Percentiles rank a stretch among this genome's conserved stretches.
Evolutionary conservation across 2,797 vertebrate species (phyloP).

Genomic region (Acrossocheilus wenchowensis): DNA sequence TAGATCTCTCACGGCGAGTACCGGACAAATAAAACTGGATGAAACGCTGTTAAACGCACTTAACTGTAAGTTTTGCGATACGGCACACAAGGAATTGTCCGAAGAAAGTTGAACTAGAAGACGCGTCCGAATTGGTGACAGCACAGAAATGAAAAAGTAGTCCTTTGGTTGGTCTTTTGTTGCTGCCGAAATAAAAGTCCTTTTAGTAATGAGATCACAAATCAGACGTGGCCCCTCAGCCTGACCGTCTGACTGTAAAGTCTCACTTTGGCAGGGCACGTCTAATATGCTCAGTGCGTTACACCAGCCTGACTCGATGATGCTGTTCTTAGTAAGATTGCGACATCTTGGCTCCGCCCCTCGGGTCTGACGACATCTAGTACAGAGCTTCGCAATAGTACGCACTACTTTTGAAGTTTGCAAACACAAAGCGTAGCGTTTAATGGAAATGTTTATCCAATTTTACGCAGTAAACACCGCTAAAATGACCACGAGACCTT

Average conservation of each 20-base stretch:
- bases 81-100: constrained; percentile 29
- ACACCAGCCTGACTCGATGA: constrained; percentile 64
- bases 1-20: background rate
- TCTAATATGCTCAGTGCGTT: constrained; percentile 62
- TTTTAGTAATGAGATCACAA: constrained; percentile 37
- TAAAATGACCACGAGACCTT: background rate
- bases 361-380: constrained; percentile 66
- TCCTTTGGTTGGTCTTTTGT: constrained; percentile 26
- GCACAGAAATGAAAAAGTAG: background rate
- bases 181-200: constrained; percentile 13
- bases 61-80: background rate
- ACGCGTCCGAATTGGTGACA: constrained; percentile 27
- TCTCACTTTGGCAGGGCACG: constrained; percentile 51
- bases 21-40: background rate
- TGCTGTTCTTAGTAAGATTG: constrained; percentile 68
- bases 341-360: constrained; percentile 68
- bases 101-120: constrained; percentile 29
- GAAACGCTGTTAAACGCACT: background rate
- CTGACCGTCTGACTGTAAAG: constrained; percentile 59
- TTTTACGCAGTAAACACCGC: constrained; percentile 2
- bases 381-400: constrained; percentile 58
- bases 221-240: constrained; percentile 58
- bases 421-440: constrained; percentile 22
- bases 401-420: constrained; percentile 35
- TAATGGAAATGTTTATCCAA: constrained; percentile 32